Percentiles rank a stretch among this genome's conserved stretches.
Conservation (phyloP, 2,797 vertebrate genomes). For the Hyperoplus immaculatus region DNA sequence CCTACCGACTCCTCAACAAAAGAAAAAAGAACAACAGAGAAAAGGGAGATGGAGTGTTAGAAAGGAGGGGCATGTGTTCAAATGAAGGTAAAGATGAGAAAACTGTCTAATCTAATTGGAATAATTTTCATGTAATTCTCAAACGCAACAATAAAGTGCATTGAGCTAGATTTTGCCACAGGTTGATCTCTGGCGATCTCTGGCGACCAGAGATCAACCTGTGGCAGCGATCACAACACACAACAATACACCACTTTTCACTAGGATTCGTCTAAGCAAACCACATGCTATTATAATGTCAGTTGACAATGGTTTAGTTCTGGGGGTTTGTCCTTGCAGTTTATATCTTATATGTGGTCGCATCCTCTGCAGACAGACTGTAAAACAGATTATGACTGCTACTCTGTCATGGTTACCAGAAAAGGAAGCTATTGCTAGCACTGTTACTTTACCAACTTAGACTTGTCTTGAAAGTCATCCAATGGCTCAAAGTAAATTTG, state of each 20-base stretch:
- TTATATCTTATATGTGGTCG: constrained; percentile 14
- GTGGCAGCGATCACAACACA: too few relatives aligned
- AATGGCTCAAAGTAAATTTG: constrained; percentile 19
- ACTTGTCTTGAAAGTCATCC: constrained; percentile 29
- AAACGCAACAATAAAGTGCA: too few relatives aligned
- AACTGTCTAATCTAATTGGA: too few relatives aligned
- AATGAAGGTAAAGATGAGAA: too few relatives aligned
- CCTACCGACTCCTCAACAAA: not conserved
- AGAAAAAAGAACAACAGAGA: not conserved
- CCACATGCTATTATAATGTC: constrained; percentile 10
- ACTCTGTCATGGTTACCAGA: constrained; percentile 13
- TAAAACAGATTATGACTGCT: constrained; percentile 20
- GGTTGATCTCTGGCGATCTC: too few relatives aligned
- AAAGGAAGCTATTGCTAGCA: constrained; percentile 14
- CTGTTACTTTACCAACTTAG: constrained; percentile 10
- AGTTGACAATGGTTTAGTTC: constrained; percentile 19
- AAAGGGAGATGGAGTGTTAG: not conserved
- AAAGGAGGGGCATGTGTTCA: too few relatives aligned
- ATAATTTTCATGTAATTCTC: too few relatives aligned
- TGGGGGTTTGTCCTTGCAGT: constrained; percentile 31
- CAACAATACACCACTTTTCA: too few relatives aligned
- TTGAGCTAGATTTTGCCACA: too few relatives aligned
- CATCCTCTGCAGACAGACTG: constrained; percentile 16
- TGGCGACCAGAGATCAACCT: too few relatives aligned
- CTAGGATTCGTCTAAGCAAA: not conserved